Conservation (phyloP, 2,797 vertebrate genomes). For the Xerus rutilus region DNA sequence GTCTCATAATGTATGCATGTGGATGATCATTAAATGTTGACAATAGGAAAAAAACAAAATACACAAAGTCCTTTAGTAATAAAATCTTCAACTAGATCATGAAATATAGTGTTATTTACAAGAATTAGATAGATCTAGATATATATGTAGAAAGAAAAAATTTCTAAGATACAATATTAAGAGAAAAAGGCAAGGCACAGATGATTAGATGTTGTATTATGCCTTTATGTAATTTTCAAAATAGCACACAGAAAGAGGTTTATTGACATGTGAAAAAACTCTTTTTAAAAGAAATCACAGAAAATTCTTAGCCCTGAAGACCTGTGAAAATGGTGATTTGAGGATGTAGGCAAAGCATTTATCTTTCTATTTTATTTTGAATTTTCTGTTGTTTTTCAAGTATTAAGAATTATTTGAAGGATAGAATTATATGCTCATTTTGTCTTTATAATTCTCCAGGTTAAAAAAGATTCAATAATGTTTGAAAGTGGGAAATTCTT, state of each 20-base stretch:
- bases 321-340: not conserved
- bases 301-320: not conserved
- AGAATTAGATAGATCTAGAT: not conserved
- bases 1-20: not conserved
- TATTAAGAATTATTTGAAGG: not conserved
- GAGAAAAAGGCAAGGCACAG: not conserved
- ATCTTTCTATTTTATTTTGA: not conserved
- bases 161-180: not conserved
- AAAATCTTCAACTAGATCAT: not conserved
- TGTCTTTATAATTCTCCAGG: not conserved
- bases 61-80: not conserved
- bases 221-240: not conserved
- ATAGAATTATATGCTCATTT: not conserved
- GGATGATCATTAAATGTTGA: not conserved
- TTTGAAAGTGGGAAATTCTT: not conserved
- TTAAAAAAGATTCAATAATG: not conserved
- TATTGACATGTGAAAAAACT: too few species aligned
- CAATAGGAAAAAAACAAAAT: not conserved
- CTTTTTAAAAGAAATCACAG: not conserved
- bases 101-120: not conserved
- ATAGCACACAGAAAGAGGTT: not conserved
- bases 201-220: not conserved
- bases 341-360: not conserved
- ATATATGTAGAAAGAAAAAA: not conserved
- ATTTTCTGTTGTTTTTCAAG: not conserved